A percentile compares a stretch with the other conserved stretches of the same genome.
Evolutionary conservation across 1,140 invertebrate species (phyloP).

Genomic region (Cydia strobilella): DNA sequence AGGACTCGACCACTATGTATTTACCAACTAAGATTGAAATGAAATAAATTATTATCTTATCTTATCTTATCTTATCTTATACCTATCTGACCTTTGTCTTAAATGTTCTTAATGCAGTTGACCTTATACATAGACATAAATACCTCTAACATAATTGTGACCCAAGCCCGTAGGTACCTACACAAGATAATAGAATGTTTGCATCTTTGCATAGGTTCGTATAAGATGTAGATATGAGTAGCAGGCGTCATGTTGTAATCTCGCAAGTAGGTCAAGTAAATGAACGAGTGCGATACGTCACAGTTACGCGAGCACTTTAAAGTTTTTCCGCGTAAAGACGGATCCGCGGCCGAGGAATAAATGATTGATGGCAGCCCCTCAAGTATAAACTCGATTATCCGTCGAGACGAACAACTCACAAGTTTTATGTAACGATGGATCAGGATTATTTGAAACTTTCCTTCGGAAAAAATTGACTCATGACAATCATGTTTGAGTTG

Average conservation of each 20-base stretch:
- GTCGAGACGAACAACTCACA: conserved; percentile 78
- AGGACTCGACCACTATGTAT: too few species aligned
- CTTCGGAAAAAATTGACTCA: conserved; percentile 67
- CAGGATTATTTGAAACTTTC: conserved; percentile 74
- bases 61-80: too few species aligned
- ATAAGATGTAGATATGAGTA: not conserved
- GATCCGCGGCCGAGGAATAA: conserved; percentile 64
- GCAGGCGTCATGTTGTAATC: not conserved
- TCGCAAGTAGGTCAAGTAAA: conserved; percentile 50
- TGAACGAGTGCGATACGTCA: conserved; percentile 67
- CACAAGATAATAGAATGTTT: not conserved
- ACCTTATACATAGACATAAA: too few species aligned
- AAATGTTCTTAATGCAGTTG: too few species aligned
- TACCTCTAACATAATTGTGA: too few species aligned
- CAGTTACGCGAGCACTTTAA: conserved; percentile 70
- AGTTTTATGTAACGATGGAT: conserved; percentile 80
- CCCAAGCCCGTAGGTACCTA: too few species aligned
- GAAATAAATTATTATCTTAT: too few species aligned
- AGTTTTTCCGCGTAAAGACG: conserved; percentile 68
- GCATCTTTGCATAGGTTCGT: not conserved
- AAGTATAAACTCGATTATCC: conserved; percentile 80
- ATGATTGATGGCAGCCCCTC: conserved; percentile 77
- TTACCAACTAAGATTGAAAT: too few species aligned
- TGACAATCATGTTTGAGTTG: conserved; percentile 76
- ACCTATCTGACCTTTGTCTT: too few species aligned